These are phyloP conservation scores for Xylophagus ater DNA, from an alignment of 2,888 invertebrate species.

Conservation along the genomic window DNA sequence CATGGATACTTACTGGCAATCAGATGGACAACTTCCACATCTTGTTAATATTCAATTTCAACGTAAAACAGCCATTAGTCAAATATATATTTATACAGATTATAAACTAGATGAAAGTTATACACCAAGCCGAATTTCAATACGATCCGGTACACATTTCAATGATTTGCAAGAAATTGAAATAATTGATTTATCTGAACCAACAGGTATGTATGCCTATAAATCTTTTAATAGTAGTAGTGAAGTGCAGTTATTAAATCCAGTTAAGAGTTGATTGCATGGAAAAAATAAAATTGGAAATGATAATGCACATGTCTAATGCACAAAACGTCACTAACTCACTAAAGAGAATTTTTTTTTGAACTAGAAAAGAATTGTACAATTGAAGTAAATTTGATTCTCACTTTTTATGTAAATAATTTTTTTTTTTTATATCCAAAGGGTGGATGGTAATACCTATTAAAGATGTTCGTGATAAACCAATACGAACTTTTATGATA, in stretches of 20 bases:
- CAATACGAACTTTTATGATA: constrained; percentile 90
- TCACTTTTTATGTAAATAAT: neutral
- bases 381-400: too few relatives aligned
- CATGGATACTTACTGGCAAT: constrained; percentile 98
- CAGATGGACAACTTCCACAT: constrained; percentile 97
- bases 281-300: too few relatives aligned
- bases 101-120: constrained; percentile 98
- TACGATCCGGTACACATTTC: constrained; percentile 89
- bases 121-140: constrained; percentile 89
- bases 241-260: too few relatives aligned
- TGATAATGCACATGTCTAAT: too few relatives aligned
- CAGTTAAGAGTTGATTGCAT: too few relatives aligned
- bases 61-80: constrained; percentile 85
- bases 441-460: constrained; percentile 95
- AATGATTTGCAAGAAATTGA: constrained; percentile 95
- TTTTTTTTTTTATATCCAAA: neutral
- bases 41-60: constrained; percentile 94
- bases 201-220: constrained; percentile 50
- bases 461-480: constrained; percentile 74
- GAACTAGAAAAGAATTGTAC: too few relatives aligned
- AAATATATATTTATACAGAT: constrained; percentile 94
- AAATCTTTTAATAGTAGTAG: neutral
- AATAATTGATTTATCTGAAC: constrained; percentile 86
- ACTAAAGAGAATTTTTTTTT: too few relatives aligned
- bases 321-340: too few relatives aligned